Percentiles rank a stretch among this genome's conserved stretches.
Evolutionary conservation across 2,113 vertebrate genomes (phyloP).

Genomic region (Plecturocebus donacophilus): DNA sequence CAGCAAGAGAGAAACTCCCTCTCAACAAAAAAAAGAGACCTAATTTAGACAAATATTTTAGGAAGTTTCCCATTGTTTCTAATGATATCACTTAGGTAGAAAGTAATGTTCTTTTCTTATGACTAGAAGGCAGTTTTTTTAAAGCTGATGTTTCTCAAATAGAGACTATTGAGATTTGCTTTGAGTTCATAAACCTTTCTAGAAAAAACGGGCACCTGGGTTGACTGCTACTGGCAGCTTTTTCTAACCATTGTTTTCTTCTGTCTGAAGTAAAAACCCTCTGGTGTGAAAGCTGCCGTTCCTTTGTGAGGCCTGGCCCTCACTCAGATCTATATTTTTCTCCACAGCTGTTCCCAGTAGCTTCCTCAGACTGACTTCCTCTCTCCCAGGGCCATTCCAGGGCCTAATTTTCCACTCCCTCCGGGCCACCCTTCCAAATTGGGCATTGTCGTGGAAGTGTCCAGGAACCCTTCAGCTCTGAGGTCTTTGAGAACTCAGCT

Average conservation of each 20-base stretch:
- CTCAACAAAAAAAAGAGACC: not conserved
- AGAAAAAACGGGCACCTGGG: not conserved
- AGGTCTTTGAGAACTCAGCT: not conserved
- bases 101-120: not conserved
- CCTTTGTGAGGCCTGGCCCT: not conserved
- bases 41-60: not conserved
- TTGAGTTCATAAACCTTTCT: not conserved
- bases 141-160: not conserved
- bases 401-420: not conserved
- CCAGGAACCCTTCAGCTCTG: not conserved
- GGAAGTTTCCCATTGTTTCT: not conserved
- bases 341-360: not conserved
- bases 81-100: not conserved
- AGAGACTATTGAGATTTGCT: not conserved
- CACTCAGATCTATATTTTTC: not conserved
- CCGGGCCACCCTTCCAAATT: not conserved
- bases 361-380: not conserved
- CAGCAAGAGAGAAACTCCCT: too few species aligned
- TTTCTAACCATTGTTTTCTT: not conserved
- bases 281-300: not conserved
- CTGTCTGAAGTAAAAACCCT: not conserved
- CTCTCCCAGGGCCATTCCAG: not conserved
- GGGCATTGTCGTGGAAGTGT: rapidly evolving
- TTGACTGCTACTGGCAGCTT: not conserved
- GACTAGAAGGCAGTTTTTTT: not conserved